Evolutionary conservation across 1,140 invertebrate genomes (phyloP).

Genomic region (Pogonomyrmex barbatus): DNA sequence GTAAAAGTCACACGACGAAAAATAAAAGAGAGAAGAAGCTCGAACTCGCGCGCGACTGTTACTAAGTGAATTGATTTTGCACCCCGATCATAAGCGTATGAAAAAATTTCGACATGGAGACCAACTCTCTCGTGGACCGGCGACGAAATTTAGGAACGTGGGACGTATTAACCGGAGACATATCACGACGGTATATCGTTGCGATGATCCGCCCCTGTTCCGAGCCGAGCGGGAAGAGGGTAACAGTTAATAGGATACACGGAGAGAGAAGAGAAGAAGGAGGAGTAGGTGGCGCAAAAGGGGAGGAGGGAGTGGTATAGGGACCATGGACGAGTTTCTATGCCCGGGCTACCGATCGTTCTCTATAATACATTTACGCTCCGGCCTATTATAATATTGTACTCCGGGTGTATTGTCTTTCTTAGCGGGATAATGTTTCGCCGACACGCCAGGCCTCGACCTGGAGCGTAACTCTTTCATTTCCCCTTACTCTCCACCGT

Average conservation of each 20-base stretch:
- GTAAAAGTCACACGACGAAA: neutral
- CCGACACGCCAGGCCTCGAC: conserved; percentile 76
- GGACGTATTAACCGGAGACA: conserved; percentile 43
- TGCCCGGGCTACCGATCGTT: conserved; percentile 75
- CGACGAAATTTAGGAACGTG: conserved; percentile 32
- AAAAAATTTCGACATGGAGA: conserved; percentile 39
- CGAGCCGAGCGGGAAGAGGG: conserved; percentile 61
- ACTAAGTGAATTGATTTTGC: conserved; percentile 7
- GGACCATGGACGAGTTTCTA: conserved; percentile 74
- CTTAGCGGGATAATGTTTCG: conserved; percentile 77
- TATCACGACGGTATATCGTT: conserved; percentile 44
- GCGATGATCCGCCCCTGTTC: conserved; percentile 51
- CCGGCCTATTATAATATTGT: conserved; percentile 80
- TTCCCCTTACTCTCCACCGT: conserved; percentile 65
- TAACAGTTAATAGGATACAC: conserved; percentile 71
- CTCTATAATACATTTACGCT: conserved; percentile 77
- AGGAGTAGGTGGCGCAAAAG: conserved; percentile 19
- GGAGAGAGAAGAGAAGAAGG: conserved; percentile 45
- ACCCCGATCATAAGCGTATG: neutral
- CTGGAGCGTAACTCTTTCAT: conserved; percentile 75
- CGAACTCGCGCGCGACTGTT: neutral
- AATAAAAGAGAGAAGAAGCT: neutral
- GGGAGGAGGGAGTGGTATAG: conserved; percentile 33
- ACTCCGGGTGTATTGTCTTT: conserved; percentile 77
- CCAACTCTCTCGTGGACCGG: neutral